Evolutionary conservation across 1,140 invertebrate species (phyloP).

Genomic region (Scylla paramamosain): DNA sequence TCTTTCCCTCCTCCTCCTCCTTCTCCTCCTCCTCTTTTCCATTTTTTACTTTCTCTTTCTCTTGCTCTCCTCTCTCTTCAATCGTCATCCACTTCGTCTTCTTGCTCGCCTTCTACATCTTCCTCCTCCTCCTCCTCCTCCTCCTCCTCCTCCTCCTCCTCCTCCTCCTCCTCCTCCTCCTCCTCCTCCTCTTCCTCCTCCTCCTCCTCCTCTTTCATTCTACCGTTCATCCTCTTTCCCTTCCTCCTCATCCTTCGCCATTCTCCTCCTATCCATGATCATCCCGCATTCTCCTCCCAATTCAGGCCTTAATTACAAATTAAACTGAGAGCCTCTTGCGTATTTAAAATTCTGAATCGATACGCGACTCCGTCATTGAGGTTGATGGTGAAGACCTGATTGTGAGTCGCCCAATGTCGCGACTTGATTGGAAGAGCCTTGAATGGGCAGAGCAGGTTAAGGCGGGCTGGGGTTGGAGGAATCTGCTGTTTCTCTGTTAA

Average conservation of each 20-base stretch:
- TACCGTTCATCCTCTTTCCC: neutral
- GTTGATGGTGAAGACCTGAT: slow-evolving; percentile 56
- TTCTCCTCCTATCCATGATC: neutral
- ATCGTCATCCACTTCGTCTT: neutral
- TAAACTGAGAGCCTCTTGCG: slow-evolving; percentile 25
- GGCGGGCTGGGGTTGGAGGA: neutral
- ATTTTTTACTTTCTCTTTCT: neutral
- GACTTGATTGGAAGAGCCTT: slow-evolving; percentile 45
- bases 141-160: neutral
- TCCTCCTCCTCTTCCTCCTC: neutral
- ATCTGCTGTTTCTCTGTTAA: slow-evolving; percentile 1
- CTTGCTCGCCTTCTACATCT: neutral
- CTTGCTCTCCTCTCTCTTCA: neutral
- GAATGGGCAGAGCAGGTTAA: slow-evolving; percentile 17
- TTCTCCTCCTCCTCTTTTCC: neutral
- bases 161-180: neutral
- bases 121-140: neutral
- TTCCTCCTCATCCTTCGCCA: neutral
- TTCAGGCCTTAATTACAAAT: slow-evolving; percentile 60
- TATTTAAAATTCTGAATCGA: slow-evolving; percentile 61
- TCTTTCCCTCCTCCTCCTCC: neutral
- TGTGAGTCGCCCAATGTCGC: slow-evolving; percentile 53
- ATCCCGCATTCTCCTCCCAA: slow-evolving; percentile 45
- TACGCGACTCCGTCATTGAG: slow-evolving; percentile 62
- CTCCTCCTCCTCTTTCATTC: neutral